Base-by-base conservation (phyloP, 2,797 vertebrate species). In the Melanotaenia parkinsoni region DNA sequence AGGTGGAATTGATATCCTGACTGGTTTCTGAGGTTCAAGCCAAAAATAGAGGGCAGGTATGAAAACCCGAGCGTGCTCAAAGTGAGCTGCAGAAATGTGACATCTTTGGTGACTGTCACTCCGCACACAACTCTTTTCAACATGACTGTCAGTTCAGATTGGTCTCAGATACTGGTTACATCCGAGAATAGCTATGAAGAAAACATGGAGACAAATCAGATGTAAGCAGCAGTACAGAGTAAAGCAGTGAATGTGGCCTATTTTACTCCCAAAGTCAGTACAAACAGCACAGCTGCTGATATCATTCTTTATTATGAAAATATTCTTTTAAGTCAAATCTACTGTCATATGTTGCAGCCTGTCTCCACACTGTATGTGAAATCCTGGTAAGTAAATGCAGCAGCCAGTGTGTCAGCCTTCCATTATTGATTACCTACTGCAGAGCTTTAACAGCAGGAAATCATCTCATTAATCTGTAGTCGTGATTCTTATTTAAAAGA, bases 111-210 rank as follows among this genome's bases (percentile, higher is more conserved):
- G 78, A 18, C 63, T 74, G 75, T 78, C 81, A 78, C 40, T 75
- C 60, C 69, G 74, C 80, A 58, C 67, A 67, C 63, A 70, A 56
- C 30, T 67, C 43, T 76, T 76, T 87, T 81, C 78, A 82, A 33
- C 61, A 35, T 57, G 43, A 50, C 76, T 83, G 83, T 88, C 72
- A 67, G 33, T 77, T 87, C 68, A 70, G 14, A 63, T 82, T 59
- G 74, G 70, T 81, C 81, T 86, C 75, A 80, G 16, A 54, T 77
- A 78, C 61, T 70, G 50, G 74, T 80, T 64, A 77, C 67, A 71
- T 81, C 81, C 76, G 47, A 57, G 80, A 89, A 87, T 86, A 84
- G 78, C 84, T 69, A 50, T 50, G 56, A 85, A 68, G 54, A 81
- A 70, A 65, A 77, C 59, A 67, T 51, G 43, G 18, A 22, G 70